Base-by-base conservation (phyloP, 2,113 vertebrate genomes). In the Vimba vimba region DNA sequence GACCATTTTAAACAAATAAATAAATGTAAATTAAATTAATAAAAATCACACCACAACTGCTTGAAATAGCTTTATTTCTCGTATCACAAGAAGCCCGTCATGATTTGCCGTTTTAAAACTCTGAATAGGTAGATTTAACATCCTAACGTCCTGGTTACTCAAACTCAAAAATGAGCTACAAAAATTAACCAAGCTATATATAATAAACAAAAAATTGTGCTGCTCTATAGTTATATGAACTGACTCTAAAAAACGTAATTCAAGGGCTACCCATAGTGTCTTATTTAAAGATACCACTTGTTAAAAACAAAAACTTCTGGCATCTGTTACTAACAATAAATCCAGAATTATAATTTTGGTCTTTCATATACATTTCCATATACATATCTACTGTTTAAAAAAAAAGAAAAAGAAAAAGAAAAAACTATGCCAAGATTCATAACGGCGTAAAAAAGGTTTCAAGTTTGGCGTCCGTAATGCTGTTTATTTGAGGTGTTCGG, bases 391-490 rank as follows among this genome's bases (percentile, higher is more conserved):
- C 89, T 66, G 80, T 92, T 90, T 85, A 86, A 89, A 87, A 82
- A 85, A 47, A 59, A 85, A 83, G 27, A 86, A 89, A 87, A 82
- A n/a, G n/a, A 85, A 79, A 47, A 59, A 85, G 82, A 59, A 85
- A 83, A 88, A 64, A 66, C 76, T 59, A 25, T 85, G 88, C 60
- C 57, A 87, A 81, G 82, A 84, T 89, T 82, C 84, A 86, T 87
- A 36, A 88, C 87, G 86, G 50, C 60, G 79, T 76, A 85, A 78
- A 91, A 43, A 79, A 92, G 90, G 89, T 92, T 95, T 96, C 95
- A 95, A 95, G 95, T 95, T 92, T 93, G 90, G 92, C 92, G 89
- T 92, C 92, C 74, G 93, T 93, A 93, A 93, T 90, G 94, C 94
- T 92, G 94, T 89, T 89, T 92, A 89, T 71, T 82, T 91, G 92